These are phyloP conservation scores for Oncorhynchus nerka DNA, from an alignment of 2,113 vertebrate species.

Conservation along the genomic window DNA sequence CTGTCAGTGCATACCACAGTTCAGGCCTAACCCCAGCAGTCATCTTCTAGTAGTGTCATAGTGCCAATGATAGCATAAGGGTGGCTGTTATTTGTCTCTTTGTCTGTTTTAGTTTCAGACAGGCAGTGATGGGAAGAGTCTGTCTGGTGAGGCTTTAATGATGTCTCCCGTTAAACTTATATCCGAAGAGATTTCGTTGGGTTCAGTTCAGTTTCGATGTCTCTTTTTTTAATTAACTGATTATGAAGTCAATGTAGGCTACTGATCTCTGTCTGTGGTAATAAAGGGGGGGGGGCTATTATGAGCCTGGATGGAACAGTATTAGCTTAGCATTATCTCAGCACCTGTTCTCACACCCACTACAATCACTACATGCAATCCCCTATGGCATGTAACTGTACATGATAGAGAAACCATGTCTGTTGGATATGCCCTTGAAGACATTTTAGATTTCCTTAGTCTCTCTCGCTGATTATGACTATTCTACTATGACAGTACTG, in stretches of 20 bases:
- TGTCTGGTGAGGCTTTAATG: background rate
- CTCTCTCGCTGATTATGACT: background rate
- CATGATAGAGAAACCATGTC: background rate
- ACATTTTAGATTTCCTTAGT: background rate
- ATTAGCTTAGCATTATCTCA: background rate
- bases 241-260: too few relatives aligned
- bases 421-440: background rate
- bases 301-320: background rate
- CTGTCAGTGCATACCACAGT: conserved; percentile 10
- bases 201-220: background rate
- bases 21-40: conserved; percentile 4
- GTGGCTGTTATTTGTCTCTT: background rate
- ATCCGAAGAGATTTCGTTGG: background rate
- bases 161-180: background rate
- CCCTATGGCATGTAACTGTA: background rate
- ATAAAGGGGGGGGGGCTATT: background rate
- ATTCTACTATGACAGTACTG: background rate
- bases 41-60: background rate
- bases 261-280: too few relatives aligned
- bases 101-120: background rate
- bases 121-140: background rate
- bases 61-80: conserved; percentile 1
- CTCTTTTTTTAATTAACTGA: too few relatives aligned
- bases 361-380: background rate
- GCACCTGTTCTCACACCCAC: background rate